Evolutionary conservation across 2,113 vertebrate species (phyloP), one percentile per base, ranked within the genome.

Genomic region (Pluvianellus socialis): DNA sequence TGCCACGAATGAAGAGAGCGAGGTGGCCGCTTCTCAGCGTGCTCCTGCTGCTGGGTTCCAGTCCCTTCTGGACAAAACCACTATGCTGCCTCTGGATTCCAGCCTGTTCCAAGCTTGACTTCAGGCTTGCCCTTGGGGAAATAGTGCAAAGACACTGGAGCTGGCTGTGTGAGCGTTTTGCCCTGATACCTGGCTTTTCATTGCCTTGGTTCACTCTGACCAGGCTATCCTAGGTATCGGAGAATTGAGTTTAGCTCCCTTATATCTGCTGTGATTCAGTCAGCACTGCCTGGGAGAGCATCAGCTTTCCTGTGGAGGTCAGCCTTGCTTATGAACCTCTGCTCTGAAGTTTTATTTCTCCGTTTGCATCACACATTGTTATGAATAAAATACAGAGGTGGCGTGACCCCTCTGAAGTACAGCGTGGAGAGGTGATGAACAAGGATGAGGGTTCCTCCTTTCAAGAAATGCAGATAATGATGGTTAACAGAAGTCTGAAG

Each of bases 381-480:
- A 53, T 8, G 33, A 72, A 84, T 72, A 90, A 87, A 92, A 95
- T 72, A 65, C 77, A 65, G 66, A 82, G 66, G 66, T 86, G 61
- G 38, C 9, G 3, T 42, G 73, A 95, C 73, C 62, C 12, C 52
- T 68, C 49, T 90, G 87, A 80, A 89, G 80, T 35, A 24, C 56
- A 45, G 28, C 23, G 42, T 50, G 52, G 61, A 79, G 76, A 94
- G 61, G 56, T 0, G 14, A 45, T 91, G 91, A 92, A 77, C 30
- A 40, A 79, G 86, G 56, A 49, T 89, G 61, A 94, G 35, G 53
- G 58, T 85, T 86, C 28, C n/a, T 87, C 40, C 91, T 68, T 94
- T 93, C 32, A 92, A 94, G 88, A 94, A 89, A 86, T 75, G 88
- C 59, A 75, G 94, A 65, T 94, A 93, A 95, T 92, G 86, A 92